These are phyloP conservation scores for Hirtodrosophila cameraria DNA, from an alignment of 2,888 invertebrate species.

Conservation along the genomic window DNA sequence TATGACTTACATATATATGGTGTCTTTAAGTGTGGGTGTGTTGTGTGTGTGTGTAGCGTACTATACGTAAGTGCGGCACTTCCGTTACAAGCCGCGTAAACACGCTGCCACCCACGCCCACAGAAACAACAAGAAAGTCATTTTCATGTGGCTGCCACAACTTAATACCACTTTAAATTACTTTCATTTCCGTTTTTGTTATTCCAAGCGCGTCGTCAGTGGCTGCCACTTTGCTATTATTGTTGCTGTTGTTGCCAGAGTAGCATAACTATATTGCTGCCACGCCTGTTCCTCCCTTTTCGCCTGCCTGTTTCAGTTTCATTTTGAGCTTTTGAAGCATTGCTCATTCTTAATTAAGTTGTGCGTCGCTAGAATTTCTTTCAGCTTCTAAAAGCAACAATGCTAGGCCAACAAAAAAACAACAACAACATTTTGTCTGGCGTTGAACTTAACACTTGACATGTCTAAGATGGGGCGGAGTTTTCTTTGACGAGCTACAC, in stretches of 20 bases:
- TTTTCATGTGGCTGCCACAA: slow-evolving; percentile 45
- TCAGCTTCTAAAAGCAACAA: slow-evolving; percentile 17
- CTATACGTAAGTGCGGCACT: slow-evolving; percentile 38
- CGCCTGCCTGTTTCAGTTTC: slow-evolving; percentile 29
- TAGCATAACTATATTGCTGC: neutral
- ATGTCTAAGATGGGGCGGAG: slow-evolving; percentile 28
- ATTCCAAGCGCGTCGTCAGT: slow-evolving; percentile 67
- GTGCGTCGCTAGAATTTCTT: slow-evolving; percentile 39
- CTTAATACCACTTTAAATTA: slow-evolving; percentile 74
- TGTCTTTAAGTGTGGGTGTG: slow-evolving; percentile 28
- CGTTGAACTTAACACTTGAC: slow-evolving; percentile 40
- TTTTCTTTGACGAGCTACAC: slow-evolving; percentile 19
- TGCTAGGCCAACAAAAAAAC: slow-evolving; percentile 22
- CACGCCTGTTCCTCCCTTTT: neutral
- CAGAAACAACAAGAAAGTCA: slow-evolving; percentile 22
- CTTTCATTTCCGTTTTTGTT: slow-evolving; percentile 74
- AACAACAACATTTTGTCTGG: slow-evolving; percentile 24
- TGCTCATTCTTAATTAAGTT: slow-evolving; percentile 72
- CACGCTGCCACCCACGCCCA: neutral
- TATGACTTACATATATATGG: slow-evolving; percentile 22
- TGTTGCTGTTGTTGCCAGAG: neutral
- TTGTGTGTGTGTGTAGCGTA: slow-evolving; percentile 25
- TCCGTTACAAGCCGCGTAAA: slow-evolving; percentile 37
- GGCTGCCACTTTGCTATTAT: slow-evolving; percentile 14
- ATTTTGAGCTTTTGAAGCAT: slow-evolving; percentile 53